A percentile compares a stretch with the other conserved stretches of the same genome.
These are phyloP conservation scores for Alligator sinensis DNA, from an alignment of 2,113 vertebrate genomes.

Conservation along the genomic window DNA sequence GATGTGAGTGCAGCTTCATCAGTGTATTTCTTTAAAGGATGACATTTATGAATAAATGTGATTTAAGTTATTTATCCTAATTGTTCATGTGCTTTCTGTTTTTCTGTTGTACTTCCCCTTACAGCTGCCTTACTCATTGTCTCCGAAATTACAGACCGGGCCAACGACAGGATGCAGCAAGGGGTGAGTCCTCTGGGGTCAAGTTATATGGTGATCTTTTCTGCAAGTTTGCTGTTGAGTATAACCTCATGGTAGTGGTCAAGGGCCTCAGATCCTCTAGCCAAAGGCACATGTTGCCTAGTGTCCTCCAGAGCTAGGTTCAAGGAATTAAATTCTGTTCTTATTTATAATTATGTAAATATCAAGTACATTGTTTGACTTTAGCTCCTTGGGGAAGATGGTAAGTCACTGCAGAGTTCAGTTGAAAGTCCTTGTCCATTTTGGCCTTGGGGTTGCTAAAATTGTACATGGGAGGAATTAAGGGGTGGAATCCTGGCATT, in stretches of 20 bases:
- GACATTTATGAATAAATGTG: background rate
- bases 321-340: background rate
- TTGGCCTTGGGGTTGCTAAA: background rate
- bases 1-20: background rate
- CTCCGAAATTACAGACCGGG: slow-evolving; percentile 90
- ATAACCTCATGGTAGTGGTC: background rate
- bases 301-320: background rate
- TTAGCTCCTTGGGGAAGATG: background rate
- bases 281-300: background rate
- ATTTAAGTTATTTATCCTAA: background rate
- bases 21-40: background rate
- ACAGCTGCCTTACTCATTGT: slow-evolving; percentile 91
- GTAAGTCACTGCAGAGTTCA: background rate
- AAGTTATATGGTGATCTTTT: background rate
- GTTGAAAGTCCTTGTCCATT: background rate
- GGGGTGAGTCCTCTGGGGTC: slow-evolving; percentile 86
- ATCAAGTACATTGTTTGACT: background rate
- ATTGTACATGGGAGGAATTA: background rate
- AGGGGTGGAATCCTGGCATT: background rate
- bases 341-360: background rate
- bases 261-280: background rate
- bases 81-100: background rate
- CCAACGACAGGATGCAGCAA: slow-evolving; percentile 93
- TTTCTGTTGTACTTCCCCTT: slow-evolving; percentile 30
- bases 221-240: background rate